phyloP scores from a whole-genome alignment of 1,140 invertebrate species.

The Apis cerana region DNA sequence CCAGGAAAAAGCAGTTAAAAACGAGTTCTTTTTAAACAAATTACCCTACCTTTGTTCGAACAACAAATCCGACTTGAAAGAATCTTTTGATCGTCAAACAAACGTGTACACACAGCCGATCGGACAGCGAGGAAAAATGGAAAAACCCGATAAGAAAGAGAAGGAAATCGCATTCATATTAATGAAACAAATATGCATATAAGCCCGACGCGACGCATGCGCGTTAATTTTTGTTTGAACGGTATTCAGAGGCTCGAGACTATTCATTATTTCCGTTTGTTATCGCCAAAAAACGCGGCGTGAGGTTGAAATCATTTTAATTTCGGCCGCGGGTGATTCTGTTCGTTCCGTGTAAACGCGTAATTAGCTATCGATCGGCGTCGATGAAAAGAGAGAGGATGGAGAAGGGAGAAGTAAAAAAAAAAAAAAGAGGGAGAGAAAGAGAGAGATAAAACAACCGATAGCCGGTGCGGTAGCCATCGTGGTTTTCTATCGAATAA shows the following conservation, averaged over 20 bases:
- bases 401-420: neutral
- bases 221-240: conserved; percentile 25
- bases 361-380: conserved; percentile 56
- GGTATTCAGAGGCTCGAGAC: neutral
- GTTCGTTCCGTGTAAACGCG: conserved; percentile 51
- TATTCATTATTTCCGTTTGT: conserved; percentile 55
- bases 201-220: conserved; percentile 20
- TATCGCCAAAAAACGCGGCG: conserved; percentile 46
- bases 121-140: neutral
- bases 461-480: neutral
- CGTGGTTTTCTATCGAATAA: conserved; percentile 54
- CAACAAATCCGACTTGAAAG: neutral
- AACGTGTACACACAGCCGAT: neutral
- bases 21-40: no score
- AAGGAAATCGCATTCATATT: conserved; percentile 6
- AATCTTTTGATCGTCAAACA: neutral
- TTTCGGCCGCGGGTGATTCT: conserved; percentile 54
- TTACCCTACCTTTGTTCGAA: no score
- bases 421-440: neutral
- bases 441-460: neutral
- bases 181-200: conserved; percentile 36
- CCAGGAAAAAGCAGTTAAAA: no score
- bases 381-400: neutral
- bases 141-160: neutral
- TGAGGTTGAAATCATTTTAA: conserved; percentile 56